Evolutionary conservation across 2,113 vertebrate genomes (phyloP).

Genomic region (Puntigrus tetrazona): DNA sequence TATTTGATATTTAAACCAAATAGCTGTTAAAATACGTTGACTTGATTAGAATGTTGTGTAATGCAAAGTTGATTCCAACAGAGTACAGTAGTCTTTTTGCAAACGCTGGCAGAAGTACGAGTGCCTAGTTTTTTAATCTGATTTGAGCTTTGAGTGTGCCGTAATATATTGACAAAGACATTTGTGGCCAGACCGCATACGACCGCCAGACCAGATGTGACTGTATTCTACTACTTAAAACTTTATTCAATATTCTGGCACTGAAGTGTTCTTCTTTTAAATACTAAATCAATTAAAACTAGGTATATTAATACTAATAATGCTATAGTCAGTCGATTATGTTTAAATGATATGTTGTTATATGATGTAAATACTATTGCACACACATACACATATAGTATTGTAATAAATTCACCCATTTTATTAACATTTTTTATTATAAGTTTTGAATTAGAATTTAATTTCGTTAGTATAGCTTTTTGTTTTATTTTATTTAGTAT

Average conservation of each 20-base stretch:
- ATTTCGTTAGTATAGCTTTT: no score
- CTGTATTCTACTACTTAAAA: not conserved
- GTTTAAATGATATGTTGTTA: not conserved
- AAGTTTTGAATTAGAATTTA: not conserved
- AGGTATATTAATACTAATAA: not conserved
- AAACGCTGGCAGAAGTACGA: not conserved
- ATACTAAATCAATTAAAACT: not conserved
- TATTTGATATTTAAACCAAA: not conserved
- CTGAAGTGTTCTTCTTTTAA: not conserved
- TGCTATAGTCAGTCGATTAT: not conserved
- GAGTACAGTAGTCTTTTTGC: not conserved
- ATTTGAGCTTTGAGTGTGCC: not conserved
- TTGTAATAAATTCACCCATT: not conserved
- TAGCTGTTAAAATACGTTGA: not conserved
- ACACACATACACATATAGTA: not conserved
- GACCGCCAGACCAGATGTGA: not conserved
- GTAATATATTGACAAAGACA: not conserved
- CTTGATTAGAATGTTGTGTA: not conserved
- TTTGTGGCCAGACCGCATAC: not conserved
- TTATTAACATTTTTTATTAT: not conserved
- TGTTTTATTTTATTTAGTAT: no score
- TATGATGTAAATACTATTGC: not conserved
- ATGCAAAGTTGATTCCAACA: not conserved
- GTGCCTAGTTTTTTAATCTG: not conserved
- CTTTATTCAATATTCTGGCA: not conserved